Base-by-base conservation (phyloP, 92 coral and sea anemone species). In the Muricea muricata region DNA sequence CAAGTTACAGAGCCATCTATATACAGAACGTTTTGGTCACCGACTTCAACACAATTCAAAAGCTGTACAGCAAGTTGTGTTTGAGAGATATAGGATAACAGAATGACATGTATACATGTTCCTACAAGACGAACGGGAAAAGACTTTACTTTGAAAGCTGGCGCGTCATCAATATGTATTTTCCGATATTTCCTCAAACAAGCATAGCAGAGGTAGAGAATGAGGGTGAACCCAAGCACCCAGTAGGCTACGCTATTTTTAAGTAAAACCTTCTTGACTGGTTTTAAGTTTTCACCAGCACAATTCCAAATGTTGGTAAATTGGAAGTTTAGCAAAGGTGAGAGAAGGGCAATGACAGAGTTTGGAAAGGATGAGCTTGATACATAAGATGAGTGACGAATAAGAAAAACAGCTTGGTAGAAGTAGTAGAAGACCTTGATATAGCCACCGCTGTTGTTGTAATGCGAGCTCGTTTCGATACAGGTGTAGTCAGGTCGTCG, bases 241-340 rank as follows among this genome's bases (percentile, higher is more conserved):
- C 47, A 77, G 23, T 13, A 77, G 35, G 42, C 33, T 8, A 77
- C 68, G 37, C 68, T 77, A 28, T 35, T 77, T 33, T 77, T 77
- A 6, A 77, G 39, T 24, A 54, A 35, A 24, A 37, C 48, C 37
- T 77, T 77, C 17, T 3, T 33, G 23, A 77, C 50, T 18, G 82
- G 82, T 8, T 46, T 77, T 3, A 31, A 13, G 29, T 47, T 18
- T 21, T 77, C 39, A 18, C 58, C 33, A 15, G 39, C 41, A 21
- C 82, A 77, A 52, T n/a, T 37, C 82, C 52, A 20, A 9, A 23
- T 32, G 21, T 54, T 61, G 46, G 46, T 24, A 24, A 77, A 77
- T 21, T 77, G 82, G 24, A 77, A 77, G 82, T 77, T 77, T 15
- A 77, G 31, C 13, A 77, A 52, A 13, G 82, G 82, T 15, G 61